Evolutionary conservation across 2,113 vertebrate species (phyloP), one percentile per base, ranked within the genome.

Genomic region (Podarcis raffonei): DNA sequence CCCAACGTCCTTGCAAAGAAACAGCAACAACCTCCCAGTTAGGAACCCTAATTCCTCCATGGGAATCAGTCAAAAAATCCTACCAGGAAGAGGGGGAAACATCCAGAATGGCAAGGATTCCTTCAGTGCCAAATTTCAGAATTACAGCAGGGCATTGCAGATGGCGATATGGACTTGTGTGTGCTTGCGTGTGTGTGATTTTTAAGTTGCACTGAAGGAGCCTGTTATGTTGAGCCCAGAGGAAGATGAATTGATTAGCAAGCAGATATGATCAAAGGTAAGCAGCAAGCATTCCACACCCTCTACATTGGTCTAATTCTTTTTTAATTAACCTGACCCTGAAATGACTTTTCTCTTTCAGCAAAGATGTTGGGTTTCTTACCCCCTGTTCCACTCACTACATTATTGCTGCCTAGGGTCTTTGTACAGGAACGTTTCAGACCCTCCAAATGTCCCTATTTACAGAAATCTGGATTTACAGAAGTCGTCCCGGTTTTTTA

Each of bases 121-220:
- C 30, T 90, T 92, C 89, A 74, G 75, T 92, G 93, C 68, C 79
- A 95, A 90, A 84, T 79, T 94, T 92, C 87, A 81, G 89, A 93
- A 84, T 92, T 69, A 23, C 91, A 93, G 82, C 87, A 95, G 93
- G 81, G 80, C 88, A 87, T 89, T 95, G 92, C 91, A 93, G 69
- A 91, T 84, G 89, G 82, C 76, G 81, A 82, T 81, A 76, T 81
- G 37, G 16, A 18, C 0, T 75, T 90, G 91, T 22, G 5, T 42
- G 9, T 81, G 2, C 53, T 12, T 8, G 8, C 4, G 37, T 22
- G 25, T 6, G 16, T n/a, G 59, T 66, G 30, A 13, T 5, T 86
- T 30, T 53, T 69, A n/a, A 30, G 32, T 4, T 12, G 32, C 78
- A 81, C 25, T 59, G 57, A 82, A n/a, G 62, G 20, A 48, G 30